Base-by-base conservation (phyloP, 2,888 invertebrate genomes). In the Caenorhabditis angaria region DNA sequence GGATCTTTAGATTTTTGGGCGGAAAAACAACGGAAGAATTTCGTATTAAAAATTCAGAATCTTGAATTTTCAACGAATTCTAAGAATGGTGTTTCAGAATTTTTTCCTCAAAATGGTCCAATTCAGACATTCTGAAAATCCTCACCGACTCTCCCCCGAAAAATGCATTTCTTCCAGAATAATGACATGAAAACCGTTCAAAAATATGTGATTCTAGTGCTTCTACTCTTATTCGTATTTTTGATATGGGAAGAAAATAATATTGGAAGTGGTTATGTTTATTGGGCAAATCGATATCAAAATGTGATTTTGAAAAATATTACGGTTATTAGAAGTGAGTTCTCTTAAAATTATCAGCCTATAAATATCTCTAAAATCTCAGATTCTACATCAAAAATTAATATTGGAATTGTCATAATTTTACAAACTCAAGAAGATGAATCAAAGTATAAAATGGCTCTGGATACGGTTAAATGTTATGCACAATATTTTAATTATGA, bases 401-500 rank as follows among this genome's bases (percentile, higher is more conserved):
- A 14, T 12, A 67, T 72, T 27, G 68, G 67, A 28, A 65, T 72
- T 0, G 64, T 41, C 18, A 51, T 72, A 1, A 58, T 72, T 1
- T 22, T 68, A 29, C 20, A 59, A 5, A 41, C 24, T 20, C 14
- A 25, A 10, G 5, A 29, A 18, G 62, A 68, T 28, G 68, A 69
- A 24, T 22, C 54, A 10, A 59, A 73, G 22, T 73, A 73, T 35
- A 53, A 41, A 6, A 59, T 69, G 63, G 73, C 73, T 5, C 22
- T 73, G 29, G 69, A 69, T 29, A 73, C 73, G 4, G 69, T 73
- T 5, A 35, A 60, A 28, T 73, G 73, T 32, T 73, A 73, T 41
- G 58, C 69, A 22, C 18, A 25, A 14, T 56, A 69, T 48, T 69
- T 69, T 47, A 8, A 62, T 12, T 73, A 73, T 48, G 60, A 60